Evolutionary conservation across 2,888 invertebrate genomes (phyloP), one percentile per base, ranked within the genome.

Genomic region (Yponomeuta evonymella): DNA sequence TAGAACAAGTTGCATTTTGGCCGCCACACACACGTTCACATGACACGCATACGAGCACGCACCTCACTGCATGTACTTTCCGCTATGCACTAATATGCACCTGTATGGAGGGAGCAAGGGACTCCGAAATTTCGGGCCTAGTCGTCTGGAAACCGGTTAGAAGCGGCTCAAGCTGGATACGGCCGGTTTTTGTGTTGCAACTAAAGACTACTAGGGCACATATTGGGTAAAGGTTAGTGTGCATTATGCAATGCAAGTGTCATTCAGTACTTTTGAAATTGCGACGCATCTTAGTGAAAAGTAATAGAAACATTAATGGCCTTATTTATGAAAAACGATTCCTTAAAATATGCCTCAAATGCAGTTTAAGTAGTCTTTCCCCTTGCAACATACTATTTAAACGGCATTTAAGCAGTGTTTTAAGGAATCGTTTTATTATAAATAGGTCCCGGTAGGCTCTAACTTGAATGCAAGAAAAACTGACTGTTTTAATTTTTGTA

Each of bases 1-100:
- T 89, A 90, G 89, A 68, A 88, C 91, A 87, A 89, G 90, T 90
- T 86, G 86, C 87, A 87, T 88, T 89, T 88, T 79, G 82, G 79
- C 84, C 81, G 84, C 70, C 86, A 82, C 83, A 84, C 83, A 75
- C 29, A 71, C 75, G 36, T 33, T 63, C 58, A 48, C 77, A 70
- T 75, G 5, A 72, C 15, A 58, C 73, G 69, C 75, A 74, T 77
- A 73, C 75, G 71, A 73, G 74, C 71, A 71, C 75, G 71, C 73
- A 72, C 73, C 71, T 74, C 75, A 68, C 48, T n/a, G 62, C 43
- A 68, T 69, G 71, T 67, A 69, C 72, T 75, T 73, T 73, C 75
- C 74, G 72, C 70, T 75, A 74, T 78, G 78, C 79, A 76, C 83
- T 82, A 84, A 83, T 82, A 79, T 80, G 81, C 85, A 85, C 85